phyloP scores from a whole-genome alignment of 1,140 invertebrate species.

The Camponotus floridanus region DNA sequence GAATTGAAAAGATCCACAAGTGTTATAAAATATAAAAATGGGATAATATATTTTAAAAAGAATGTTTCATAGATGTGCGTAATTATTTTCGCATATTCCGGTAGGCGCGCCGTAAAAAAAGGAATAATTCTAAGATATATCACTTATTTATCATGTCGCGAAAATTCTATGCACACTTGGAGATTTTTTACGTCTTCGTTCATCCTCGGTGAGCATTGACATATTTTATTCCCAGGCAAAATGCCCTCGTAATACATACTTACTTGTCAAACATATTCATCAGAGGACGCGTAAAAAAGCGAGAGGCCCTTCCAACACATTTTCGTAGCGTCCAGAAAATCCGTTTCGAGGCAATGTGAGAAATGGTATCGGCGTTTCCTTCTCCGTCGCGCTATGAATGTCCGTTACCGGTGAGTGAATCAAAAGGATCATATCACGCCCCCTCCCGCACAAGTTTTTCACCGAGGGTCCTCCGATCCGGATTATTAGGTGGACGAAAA shows the following conservation, averaged over 20 bases:
- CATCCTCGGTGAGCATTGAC: neutral
- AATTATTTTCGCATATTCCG: neutral
- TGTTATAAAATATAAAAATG: neutral
- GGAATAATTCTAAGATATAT: constrained; percentile 27
- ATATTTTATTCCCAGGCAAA: constrained; percentile 43
- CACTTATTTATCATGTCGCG: neutral
- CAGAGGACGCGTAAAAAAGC: constrained; percentile 33
- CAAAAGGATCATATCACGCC: constrained; percentile 58
- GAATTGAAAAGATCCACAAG: neutral
- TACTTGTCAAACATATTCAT: constrained; percentile 46
- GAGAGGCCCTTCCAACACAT: constrained; percentile 27
- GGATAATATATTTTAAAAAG: neutral
- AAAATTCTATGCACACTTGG: constrained; percentile 18
- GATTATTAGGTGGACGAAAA: constrained; percentile 74
- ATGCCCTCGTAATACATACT: neutral
- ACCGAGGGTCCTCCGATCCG: constrained; percentile 24
- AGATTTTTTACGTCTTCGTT: constrained; percentile 21
- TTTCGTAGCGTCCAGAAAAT: constrained; percentile 26
- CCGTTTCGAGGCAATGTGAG: constrained; percentile 5
- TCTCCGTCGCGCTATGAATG: constrained; percentile 59
- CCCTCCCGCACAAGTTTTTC: constrained; percentile 62
- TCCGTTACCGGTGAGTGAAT: constrained; percentile 70
- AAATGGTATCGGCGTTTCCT: constrained; percentile 33
- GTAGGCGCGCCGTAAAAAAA: neutral
- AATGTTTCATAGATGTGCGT: neutral